Evolutionary conservation across 2,888 invertebrate genomes (phyloP).

Genomic region (Machimus rusticus): DNA sequence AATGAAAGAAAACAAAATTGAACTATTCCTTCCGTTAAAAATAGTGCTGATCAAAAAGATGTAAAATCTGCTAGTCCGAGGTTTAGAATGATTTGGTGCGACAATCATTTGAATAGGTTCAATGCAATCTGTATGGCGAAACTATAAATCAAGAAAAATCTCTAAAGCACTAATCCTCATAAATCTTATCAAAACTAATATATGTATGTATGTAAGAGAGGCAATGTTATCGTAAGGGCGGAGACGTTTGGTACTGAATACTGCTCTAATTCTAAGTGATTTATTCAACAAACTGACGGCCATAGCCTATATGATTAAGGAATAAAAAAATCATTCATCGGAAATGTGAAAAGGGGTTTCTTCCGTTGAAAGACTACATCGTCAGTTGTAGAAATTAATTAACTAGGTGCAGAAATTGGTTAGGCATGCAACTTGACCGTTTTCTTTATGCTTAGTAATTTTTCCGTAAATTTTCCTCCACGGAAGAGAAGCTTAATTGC

Average conservation of each 20-base stretch:
- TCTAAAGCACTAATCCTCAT: background rate
- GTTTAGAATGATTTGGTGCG: background rate
- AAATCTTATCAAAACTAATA: background rate
- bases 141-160: background rate
- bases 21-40: no score
- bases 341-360: background rate
- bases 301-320: background rate
- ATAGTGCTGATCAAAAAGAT: background rate
- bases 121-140: background rate
- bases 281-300: background rate
- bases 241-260: background rate
- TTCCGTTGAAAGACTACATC: background rate
- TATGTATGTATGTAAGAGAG: background rate
- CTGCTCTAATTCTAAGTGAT: background rate
- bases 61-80: background rate
- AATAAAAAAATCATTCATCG: background rate
- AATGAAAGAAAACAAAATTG: no score
- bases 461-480: background rate
- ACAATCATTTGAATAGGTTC: background rate
- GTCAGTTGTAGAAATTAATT: background rate
- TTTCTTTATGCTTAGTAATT: background rate
- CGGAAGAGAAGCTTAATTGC: background rate
- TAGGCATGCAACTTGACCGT: background rate
- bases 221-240: background rate
- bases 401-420: background rate